Base-by-base conservation (phyloP, 2,888 invertebrate genomes). In the Julus scanicus region DNA sequence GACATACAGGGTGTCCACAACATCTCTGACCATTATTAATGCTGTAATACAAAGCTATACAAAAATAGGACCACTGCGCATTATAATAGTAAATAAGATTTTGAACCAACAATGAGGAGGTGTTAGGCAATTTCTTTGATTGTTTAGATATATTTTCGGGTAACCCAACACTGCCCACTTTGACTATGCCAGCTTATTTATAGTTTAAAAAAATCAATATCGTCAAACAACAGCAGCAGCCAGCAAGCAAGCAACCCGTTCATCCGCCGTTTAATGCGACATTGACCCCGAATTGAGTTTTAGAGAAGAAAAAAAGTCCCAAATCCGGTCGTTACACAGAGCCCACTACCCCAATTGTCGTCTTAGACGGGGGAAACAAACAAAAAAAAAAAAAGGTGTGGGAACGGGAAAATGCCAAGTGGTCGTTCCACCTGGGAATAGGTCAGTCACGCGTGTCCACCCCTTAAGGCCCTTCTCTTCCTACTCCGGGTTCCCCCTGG, bases 391-490 rank as follows among this genome's bases (percentile, higher is more conserved):
- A 71, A 29, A 20, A 20, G 71, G 71, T 71, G 71, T 71, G 71
- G 71, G 71, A 71, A 71, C 29, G 20, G 29, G 71, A n/a, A 29
- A 17, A 71, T 29, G 71, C 29, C 20, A 71, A 71, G 29, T 29
- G 71, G 71, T 71, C 71, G 71, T 71, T 71, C 71, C 71, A 71
- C 71, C 71, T 71, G 71, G 71, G 71, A 71, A 71, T 71, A 71
- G 71, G 20, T 71, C 71, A 71, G 71, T 20, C 71, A 71, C 71
- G 71, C 71, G 71, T 71, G 71, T 9, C 71, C 9, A 71, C 71
- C 71, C 71, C 71, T 71, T 71, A 71, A 71, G 71, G 20, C 71
- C 71, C 71, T 71, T 71, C 71, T 29, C 53, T 17, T 71, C 71
- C 71, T 71, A 29, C 63, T 63, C 71, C 71, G 71, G 44, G 44